phyloP scores from a whole-genome alignment of 1,140 invertebrate genomes.

The Hirudo medicinalis region DNA sequence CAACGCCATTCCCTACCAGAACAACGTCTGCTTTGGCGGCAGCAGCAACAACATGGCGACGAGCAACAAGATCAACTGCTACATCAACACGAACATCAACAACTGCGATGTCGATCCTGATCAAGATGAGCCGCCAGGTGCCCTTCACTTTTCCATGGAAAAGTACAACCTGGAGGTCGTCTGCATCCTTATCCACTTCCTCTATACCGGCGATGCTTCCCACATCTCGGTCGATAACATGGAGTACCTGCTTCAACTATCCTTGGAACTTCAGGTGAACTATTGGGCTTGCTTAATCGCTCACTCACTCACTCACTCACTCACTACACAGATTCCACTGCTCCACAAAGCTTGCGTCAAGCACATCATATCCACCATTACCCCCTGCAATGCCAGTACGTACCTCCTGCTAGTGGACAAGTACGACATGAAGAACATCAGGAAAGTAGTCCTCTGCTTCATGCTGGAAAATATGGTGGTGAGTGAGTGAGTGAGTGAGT shows the following conservation, averaged over 20 bases:
- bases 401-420: neutral
- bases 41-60: neutral
- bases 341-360: constrained; percentile 1
- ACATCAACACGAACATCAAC: neutral
- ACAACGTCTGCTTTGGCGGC: neutral
- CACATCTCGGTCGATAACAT: neutral
- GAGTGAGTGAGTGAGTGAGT: neutral
- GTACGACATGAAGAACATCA: constrained; percentile 8
- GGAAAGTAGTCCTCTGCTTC: constrained; percentile 4
- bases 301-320: too few species aligned
- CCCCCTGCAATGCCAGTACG: neutral
- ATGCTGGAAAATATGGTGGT: constrained; percentile 8
- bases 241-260: neutral
- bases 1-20: neutral
- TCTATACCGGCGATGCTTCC: neutral
- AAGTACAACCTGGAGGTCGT: neutral
- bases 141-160: neutral
- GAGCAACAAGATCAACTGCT: neutral
- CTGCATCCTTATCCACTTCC: neutral
- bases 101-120: neutral
- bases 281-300: too few species aligned
- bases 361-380: constrained; percentile 2
- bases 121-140: neutral
- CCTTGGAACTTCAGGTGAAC: too few species aligned
- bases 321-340: neutral